Base-by-base conservation (phyloP, 2,888 invertebrate genomes). In the Hypsopygia costalis region DNA sequence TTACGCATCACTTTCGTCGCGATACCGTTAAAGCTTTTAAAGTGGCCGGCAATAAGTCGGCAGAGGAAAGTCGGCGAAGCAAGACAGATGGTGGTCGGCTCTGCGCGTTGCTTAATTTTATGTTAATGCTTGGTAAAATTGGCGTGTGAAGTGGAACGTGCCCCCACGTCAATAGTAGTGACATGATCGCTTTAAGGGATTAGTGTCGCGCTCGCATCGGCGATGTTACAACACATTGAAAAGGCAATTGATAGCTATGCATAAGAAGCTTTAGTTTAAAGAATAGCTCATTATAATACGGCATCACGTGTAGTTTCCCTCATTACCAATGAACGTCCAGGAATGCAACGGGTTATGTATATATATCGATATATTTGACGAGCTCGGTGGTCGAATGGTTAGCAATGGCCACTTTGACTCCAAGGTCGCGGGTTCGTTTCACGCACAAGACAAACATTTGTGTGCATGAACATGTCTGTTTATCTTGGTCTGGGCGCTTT, bases 21-120 rank as follows among this genome's bases (percentile, higher is more conserved):
- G 50, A 64, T 77, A 82, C 85, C 83, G 85, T 82, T 85, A 85
- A 70, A 63, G 65, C 71, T 80, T 71, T 81, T 68, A 76, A 80
- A 74, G 65, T 62, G 69, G 65, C 63, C 64, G 57, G 51, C 56
- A 73, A 72, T 77, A 76, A 67, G 62, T 58, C 55, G 53, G 6
- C 25, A n/a, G 65, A 70, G 69, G 72, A 76, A 80, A 81, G 79
- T 78, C 71, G 70, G 67, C 66, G 70, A 69, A 73, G 72, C 64
- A 76, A 76, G 79, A 81, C 69, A 64, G 65, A 78, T 79, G 74
- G 71, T 57, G 52, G 46, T 47, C 16, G 16, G 16, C 16, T 16
- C 16, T 4, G 16, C 4, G 3, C 52, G 66, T 68, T 64, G 65
- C 72, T 69, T 72, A 71, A 77, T 69, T 73, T 69, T 72, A 76